Evolutionary conservation across 2,797 vertebrate species (phyloP).

Genomic region (Champsocephalus gunnari): DNA sequence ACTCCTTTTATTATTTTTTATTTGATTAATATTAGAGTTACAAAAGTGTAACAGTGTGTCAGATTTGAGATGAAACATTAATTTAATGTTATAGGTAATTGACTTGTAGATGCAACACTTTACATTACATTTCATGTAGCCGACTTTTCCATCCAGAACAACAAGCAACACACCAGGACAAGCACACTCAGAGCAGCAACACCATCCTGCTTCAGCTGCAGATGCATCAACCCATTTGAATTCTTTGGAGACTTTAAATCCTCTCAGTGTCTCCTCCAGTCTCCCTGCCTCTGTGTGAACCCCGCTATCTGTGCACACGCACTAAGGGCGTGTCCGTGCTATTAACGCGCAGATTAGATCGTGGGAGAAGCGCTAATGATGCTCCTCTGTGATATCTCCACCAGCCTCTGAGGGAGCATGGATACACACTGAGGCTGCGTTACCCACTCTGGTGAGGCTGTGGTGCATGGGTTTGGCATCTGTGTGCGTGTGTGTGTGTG

Average conservation of each 20-base stretch:
- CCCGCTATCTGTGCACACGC: slow-evolving; percentile 45
- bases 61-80: too few relatives aligned
- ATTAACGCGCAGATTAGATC: slow-evolving; percentile 69
- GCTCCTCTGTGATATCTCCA: slow-evolving; percentile 12
- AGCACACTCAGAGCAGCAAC: too few relatives aligned
- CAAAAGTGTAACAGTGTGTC: too few relatives aligned
- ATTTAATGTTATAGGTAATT: too few relatives aligned
- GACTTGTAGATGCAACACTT: too few relatives aligned
- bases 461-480: slow-evolving; percentile 50
- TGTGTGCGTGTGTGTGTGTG: slow-evolving; percentile 15
- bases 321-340: slow-evolving; percentile 54
- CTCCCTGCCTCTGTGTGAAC: slow-evolving; percentile 26
- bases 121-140: too few relatives aligned
- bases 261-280: not conserved
- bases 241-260: not conserved
- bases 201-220: too few relatives aligned
- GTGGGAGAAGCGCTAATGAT: slow-evolving; percentile 43
- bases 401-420: too few relatives aligned
- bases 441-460: slow-evolving; percentile 52
- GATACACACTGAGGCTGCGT: slow-evolving; percentile 2
- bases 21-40: too few relatives aligned
- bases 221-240: too few relatives aligned
- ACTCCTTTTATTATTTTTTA: not conserved
- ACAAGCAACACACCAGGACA: too few relatives aligned
- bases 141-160: too few relatives aligned